phyloP scores from a whole-genome alignment of 2,113 vertebrate genomes.

The Neogale vison region DNA sequence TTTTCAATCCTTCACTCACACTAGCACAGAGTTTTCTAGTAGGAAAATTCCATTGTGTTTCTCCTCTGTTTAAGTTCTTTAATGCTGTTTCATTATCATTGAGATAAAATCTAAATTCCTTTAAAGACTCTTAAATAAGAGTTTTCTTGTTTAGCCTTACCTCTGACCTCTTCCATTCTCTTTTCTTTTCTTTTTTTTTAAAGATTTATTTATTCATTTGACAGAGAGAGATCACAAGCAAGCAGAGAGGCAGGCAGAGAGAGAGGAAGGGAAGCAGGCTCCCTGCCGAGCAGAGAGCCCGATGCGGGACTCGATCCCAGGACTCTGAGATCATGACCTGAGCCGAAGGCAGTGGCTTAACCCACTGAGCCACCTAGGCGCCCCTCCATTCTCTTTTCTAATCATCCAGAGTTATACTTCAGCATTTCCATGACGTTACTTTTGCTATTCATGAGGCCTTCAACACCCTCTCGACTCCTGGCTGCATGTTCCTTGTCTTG shows the following conservation, averaged over 20 bases:
- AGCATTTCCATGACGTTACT: background rate
- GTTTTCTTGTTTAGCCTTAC: background rate
- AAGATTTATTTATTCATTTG: no score
- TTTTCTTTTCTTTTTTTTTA: background rate
- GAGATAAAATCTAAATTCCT: background rate
- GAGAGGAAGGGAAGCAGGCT: no score
- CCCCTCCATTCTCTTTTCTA: background rate
- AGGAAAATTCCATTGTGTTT: background rate
- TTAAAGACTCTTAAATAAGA: background rate
- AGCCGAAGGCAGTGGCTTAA: no score
- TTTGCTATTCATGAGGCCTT: background rate
- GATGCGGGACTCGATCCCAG: no score
- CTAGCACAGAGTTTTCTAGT: background rate
- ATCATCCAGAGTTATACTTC: background rate
- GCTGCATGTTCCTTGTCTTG: background rate
- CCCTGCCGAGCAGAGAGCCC: no score
- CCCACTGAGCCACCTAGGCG: no score
- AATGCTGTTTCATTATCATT: background rate
- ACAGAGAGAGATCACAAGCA: no score
- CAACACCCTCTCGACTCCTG: background rate
- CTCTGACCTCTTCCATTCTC: background rate
- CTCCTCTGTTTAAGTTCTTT: background rate
- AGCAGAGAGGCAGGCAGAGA: no score
- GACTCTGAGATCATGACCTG: no score
- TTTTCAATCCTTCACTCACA: background rate